Evolutionary conservation across 2,797 vertebrate genomes (phyloP), one percentile per base, ranked within the genome.

Genomic region (Danio choprae): DNA sequence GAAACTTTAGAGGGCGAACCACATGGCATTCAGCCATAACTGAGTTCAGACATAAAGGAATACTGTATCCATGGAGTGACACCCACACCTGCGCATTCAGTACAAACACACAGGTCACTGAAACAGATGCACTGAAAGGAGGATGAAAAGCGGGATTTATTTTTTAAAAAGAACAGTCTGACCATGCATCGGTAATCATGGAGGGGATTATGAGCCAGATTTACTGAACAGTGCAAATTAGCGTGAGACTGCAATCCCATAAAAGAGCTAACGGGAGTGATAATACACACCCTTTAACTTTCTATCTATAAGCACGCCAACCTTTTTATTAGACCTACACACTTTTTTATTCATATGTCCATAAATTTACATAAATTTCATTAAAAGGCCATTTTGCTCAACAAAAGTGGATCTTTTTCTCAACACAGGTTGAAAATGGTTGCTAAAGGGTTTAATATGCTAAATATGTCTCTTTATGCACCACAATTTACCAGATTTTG

Each of bases 11-110:
- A 81, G 38, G 63, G 40, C 13, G 29, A 20, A 53, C 40, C 50
- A 22, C 16, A 15, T 81, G 79, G 84, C 79, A 79, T 22, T 6
- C 11, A 7, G 71, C 74, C 81, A 83, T 55, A 38, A 62, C 46
- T 44, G 73, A 80, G 7, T 71, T 58, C 76, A 64, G 72, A 81
- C 81, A 87, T 68, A 85, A 85, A 79, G 72, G 75, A 77, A 84
- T 80, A 82, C 64, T 79, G 59, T 83, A 83, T 72, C 51, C 60
- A 41, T 15, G 60, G 50, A 55, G 62, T 71, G 71, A 73, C 75
- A 70, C n/a, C 51, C 67, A 64, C 71, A 80, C 41, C 68, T 41
- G 71, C 64, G 69, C 73, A 76, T 60, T 29, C 29, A 29, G 29
- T 29, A 83, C 73, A 84, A 58, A 20, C 41, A 18, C 48, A 71